These are phyloP conservation scores for Gallirallus australis DNA, from an alignment of 2,797 vertebrate genomes.

Conservation along the genomic window DNA sequence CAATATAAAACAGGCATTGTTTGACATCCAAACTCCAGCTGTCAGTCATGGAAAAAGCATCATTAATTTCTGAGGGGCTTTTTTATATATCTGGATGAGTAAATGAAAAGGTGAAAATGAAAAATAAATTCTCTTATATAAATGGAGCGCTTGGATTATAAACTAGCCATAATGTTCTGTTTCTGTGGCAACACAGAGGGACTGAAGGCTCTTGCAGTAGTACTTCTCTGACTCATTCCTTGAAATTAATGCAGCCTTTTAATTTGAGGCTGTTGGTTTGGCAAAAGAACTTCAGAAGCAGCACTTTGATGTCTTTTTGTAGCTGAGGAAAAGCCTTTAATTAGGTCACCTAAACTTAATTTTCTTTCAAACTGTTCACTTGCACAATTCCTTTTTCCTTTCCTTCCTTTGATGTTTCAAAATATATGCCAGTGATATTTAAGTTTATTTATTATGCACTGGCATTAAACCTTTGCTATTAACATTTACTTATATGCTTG, in stretches of 20 bases:
- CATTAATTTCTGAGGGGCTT: slow-evolving; percentile 47
- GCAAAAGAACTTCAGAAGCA: slow-evolving; percentile 63
- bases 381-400: slow-evolving; percentile 66
- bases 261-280: slow-evolving; percentile 64
- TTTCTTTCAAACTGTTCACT: slow-evolving; percentile 73
- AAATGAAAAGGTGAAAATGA: slow-evolving; percentile 62
- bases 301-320: slow-evolving; percentile 72
- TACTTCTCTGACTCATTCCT: slow-evolving; percentile 58
- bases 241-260: slow-evolving; percentile 71
- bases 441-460: slow-evolving; percentile 80
- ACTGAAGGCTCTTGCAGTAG: slow-evolving; percentile 36
- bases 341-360: slow-evolving; percentile 72
- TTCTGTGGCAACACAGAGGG: slow-evolving; percentile 50
- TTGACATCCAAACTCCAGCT: background rate
- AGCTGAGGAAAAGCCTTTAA: slow-evolving; percentile 65
- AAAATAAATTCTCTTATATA: slow-evolving; percentile 58
- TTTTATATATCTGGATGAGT: slow-evolving; percentile 17
- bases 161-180: slow-evolving; percentile 64
- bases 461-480: slow-evolving; percentile 77
- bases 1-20: background rate
- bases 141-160: slow-evolving; percentile 60
- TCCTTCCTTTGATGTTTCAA: slow-evolving; percentile 76
- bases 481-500: slow-evolving; percentile 77
- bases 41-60: slow-evolving; percentile 3
- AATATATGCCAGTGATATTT: slow-evolving; percentile 73